phyloP scores from a whole-genome alignment of 2,797 vertebrate species.

The Mycteria americana region DNA sequence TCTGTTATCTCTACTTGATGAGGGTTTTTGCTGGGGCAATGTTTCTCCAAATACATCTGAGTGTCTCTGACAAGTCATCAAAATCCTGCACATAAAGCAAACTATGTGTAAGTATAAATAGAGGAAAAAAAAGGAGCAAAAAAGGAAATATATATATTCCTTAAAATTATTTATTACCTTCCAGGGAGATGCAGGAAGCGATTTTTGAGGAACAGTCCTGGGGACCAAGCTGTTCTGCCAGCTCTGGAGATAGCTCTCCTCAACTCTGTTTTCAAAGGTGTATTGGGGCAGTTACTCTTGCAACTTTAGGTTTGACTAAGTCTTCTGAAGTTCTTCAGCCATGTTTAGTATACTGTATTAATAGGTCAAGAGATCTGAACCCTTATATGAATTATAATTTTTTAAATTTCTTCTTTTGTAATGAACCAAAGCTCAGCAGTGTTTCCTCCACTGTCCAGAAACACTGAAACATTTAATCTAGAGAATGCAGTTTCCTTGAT shows the following conservation, averaged over 20 bases:
- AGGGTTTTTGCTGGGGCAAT: constrained; percentile 26
- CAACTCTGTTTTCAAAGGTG: background rate
- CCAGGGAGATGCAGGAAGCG: background rate
- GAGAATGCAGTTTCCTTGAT: background rate
- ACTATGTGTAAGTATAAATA: background rate
- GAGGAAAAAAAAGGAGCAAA: background rate
- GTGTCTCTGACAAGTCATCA: constrained; percentile 16
- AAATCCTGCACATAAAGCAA: constrained; percentile 11
- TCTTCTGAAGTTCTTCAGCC: background rate
- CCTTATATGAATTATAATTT: background rate
- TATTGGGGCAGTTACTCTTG: background rate
- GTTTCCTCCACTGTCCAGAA: background rate
- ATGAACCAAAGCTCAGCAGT: background rate
- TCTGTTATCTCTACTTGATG: constrained; percentile 21
- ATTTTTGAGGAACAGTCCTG: background rate
- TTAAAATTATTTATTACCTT: background rate
- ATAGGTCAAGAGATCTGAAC: background rate
- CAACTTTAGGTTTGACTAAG: background rate
- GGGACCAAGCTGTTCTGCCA: background rate
- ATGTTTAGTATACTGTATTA: background rate
- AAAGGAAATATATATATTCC: background rate
- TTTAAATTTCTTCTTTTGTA: background rate
- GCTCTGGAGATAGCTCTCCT: background rate
- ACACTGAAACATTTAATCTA: background rate
- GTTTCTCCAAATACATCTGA: constrained; percentile 30